phyloP scores from a whole-genome alignment of 2,888 invertebrate genomes.

The Nowickia ferox region DNA sequence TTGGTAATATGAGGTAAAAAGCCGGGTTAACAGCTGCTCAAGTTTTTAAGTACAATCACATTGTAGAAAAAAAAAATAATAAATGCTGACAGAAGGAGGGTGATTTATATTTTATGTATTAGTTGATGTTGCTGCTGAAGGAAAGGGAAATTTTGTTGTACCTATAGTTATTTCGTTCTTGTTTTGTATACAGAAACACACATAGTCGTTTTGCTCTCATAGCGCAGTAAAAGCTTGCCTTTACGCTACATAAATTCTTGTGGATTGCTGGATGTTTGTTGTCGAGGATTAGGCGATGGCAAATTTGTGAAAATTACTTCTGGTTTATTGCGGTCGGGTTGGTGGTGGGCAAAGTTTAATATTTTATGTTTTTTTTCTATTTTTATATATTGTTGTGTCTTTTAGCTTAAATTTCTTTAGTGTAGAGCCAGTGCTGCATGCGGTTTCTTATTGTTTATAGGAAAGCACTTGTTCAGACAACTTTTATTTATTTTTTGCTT shows the following conservation, averaged over 20 bases:
- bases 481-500: background rate
- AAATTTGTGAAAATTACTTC: constrained; percentile 82
- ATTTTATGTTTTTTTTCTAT: background rate
- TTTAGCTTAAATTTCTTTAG: constrained; percentile 32
- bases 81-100: constrained; percentile 25
- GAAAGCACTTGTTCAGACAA: constrained; percentile 33
- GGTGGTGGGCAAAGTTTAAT: constrained; percentile 33
- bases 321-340: constrained; percentile 77
- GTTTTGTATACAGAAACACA: background rate
- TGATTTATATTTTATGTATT: constrained; percentile 60
- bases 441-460: constrained; percentile 18
- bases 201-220: constrained; percentile 6
- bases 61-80: constrained; percentile 1
- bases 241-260: constrained; percentile 81
- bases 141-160: constrained; percentile 54
- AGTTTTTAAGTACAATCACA: constrained; percentile 65
- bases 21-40: constrained; percentile 71
- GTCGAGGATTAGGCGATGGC: constrained; percentile 80
- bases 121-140: background rate
- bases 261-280: constrained; percentile 73
- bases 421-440: background rate
- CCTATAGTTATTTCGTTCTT: constrained; percentile 41
- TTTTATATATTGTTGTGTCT: constrained; percentile 7
- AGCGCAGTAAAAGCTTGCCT: constrained; percentile 33
- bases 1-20: constrained; percentile 69